phyloP scores from a whole-genome alignment of 1,140 invertebrate species.

The Drosophila pachea region DNA sequence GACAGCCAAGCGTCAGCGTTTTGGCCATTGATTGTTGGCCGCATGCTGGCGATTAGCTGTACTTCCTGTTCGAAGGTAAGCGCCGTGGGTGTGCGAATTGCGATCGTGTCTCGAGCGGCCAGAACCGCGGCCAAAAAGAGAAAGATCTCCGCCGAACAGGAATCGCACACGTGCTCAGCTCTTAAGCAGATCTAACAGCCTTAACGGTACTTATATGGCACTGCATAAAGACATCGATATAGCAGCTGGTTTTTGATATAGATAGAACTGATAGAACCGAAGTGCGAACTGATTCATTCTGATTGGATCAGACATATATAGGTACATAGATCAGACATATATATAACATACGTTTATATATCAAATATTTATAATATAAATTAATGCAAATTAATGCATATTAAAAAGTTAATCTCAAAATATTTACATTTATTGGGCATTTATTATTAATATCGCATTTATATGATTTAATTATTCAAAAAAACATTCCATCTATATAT shows the following conservation, averaged over 20 bases:
- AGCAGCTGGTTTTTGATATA: background rate
- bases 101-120: conserved; percentile 31
- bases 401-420: too few relatives aligned
- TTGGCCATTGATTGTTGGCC: conserved; percentile 55
- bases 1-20: conserved; percentile 62
- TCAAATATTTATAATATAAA: too few relatives aligned
- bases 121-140: conserved; percentile 33
- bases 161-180: background rate
- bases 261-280: too few relatives aligned
- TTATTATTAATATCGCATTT: too few relatives aligned
- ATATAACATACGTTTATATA: too few relatives aligned
- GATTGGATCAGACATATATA: too few relatives aligned
- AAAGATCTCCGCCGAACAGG: conserved; percentile 47
- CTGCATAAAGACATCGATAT: background rate
- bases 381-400: too few relatives aligned
- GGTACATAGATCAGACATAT: too few relatives aligned
- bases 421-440: too few relatives aligned
- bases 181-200: conserved; percentile 16
- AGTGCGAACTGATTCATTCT: too few relatives aligned
- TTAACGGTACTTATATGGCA: conserved; percentile 22
- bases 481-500: too few relatives aligned
- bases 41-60: conserved; percentile 44
- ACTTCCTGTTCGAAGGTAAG: conserved; percentile 70
- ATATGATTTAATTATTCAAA: too few relatives aligned
- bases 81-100: conserved; percentile 62